phyloP scores from a whole-genome alignment of 2,113 vertebrate genomes.

The Trinectes maculatus region DNA sequence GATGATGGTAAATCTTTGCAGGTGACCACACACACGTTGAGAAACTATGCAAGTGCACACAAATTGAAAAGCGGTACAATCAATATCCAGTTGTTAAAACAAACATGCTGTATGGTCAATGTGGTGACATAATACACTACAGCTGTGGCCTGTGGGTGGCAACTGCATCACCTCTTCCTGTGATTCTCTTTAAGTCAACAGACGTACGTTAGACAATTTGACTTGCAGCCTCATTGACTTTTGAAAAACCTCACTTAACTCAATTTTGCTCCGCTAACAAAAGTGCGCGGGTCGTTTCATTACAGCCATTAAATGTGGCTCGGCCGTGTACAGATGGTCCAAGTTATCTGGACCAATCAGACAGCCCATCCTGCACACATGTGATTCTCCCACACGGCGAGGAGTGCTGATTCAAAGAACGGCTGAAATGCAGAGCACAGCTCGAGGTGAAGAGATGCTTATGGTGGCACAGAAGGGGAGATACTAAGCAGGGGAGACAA shows the following conservation, averaged over 20 bases:
- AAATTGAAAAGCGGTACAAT: no score
- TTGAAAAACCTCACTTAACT: constrained; percentile 16
- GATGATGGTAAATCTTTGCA: not conserved
- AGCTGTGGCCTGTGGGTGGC: constrained; percentile 16
- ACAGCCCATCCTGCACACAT: constrained; percentile 29
- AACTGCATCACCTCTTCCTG: not conserved
- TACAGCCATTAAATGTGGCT: constrained; percentile 32
- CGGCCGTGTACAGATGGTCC: constrained; percentile 54
- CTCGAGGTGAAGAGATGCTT: constrained; percentile 60
- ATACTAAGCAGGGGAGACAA: constrained; percentile 70
- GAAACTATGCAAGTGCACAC: no score
- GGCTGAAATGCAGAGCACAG: constrained; percentile 62
- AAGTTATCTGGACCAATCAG: constrained; percentile 27
- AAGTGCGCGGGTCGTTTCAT: constrained; percentile 32
- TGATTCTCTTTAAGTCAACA: constrained; percentile 1
- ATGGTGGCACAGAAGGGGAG: constrained; percentile 33
- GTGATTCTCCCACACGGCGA: constrained; percentile 47
- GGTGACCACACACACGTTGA: not conserved
- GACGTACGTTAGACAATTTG: constrained; percentile 4
- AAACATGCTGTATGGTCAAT: no score
- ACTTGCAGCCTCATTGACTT: constrained; percentile 30
- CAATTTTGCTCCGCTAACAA: constrained; percentile 21
- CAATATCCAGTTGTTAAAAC: no score
- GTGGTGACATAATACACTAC: no score
- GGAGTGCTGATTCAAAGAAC: constrained; percentile 57